Percentiles rank a stretch among this genome's conserved stretches.
phyloP scores from a whole-genome alignment of 2,888 invertebrate genomes.

The Amblyjoppa fuscipennis region DNA sequence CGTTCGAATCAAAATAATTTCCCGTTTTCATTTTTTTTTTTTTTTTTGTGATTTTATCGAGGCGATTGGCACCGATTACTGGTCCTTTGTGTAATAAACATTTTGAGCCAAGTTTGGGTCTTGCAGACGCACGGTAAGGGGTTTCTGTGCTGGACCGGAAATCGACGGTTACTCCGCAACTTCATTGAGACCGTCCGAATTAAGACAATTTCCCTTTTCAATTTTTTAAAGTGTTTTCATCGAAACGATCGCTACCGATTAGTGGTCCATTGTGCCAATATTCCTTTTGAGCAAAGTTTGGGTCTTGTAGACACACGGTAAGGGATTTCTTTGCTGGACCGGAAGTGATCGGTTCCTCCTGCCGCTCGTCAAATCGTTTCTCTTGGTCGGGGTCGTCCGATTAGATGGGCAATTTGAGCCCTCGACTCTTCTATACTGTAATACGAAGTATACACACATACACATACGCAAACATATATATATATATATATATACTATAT shows the following conservation, averaged over 20 bases:
- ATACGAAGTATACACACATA: slow-evolving; percentile 9
- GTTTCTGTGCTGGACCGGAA: slow-evolving; percentile 59
- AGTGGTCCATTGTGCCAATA: no score
- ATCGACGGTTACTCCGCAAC: slow-evolving; percentile 50
- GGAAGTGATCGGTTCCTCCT: slow-evolving; percentile 65
- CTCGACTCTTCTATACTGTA: slow-evolving; percentile 13
- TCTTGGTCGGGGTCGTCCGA: slow-evolving; percentile 57
- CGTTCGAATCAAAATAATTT: not conserved
- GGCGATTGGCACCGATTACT: not conserved
- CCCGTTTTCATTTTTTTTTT: no score
- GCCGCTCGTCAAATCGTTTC: slow-evolving; percentile 48
- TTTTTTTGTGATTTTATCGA: not conserved
- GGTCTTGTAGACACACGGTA: no score
- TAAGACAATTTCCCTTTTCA: no score
- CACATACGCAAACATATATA: slow-evolving; percentile 3
- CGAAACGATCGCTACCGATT: no score
- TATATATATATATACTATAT: slow-evolving; percentile 1
- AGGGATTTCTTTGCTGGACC: slow-evolving; percentile 33
- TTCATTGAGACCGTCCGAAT: no score
- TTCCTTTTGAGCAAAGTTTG: no score
- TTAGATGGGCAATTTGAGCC: slow-evolving; percentile 71
- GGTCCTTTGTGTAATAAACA: not conserved
- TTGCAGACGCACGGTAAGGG: no score
- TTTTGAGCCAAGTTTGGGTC: not conserved
- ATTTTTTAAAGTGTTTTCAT: no score